Base-by-base conservation (phyloP, 2,113 vertebrate genomes). In the Ptyas mucosa region DNA sequence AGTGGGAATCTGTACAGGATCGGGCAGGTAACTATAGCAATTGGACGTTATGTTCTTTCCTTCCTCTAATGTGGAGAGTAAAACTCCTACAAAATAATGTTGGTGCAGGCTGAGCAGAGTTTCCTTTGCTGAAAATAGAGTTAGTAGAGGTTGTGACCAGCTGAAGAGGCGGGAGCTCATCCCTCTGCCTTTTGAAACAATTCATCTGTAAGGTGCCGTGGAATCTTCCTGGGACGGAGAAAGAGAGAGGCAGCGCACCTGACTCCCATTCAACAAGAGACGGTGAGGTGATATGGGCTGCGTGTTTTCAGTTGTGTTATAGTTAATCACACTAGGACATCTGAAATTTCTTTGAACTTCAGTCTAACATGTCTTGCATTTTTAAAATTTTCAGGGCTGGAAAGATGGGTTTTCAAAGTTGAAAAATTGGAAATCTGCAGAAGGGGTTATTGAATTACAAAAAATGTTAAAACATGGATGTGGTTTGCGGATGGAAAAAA, bases 1-100 rank as follows among this genome's bases (percentile, higher is more conserved):
- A 24, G 57, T 86, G 69, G 88, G 46, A 90, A 89, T 91, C 21
- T 52, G 23, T 51, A 39, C 55, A 55, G 39, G 18, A 81, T 18
- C 54, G 88, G 64, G 53, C 39, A 94, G 81, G 91, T 92, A 90
- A 87, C 88, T 61, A 52, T 87, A 90, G 93, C 52, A 69, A 34
- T 81, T 55, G 57, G 85, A 52, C 18, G 1, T 29, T 87, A 81
- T 69, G 39, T 61, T 51, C 89, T 58, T 29, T 85, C 26, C 23
- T 26, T n/a, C 10, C 10, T 15, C 6, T 86, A 20, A 51, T 23
- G 86, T 46, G 57, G 88, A 43, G 52, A 75, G 39, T 75, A 64
- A 34, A 87, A 85, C 61, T 75, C 34, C 55, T 87, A 51, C 14
- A n/a, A 55, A 89, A 3, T 34, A 26, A 20, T 54, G 21, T 91